These are phyloP conservation scores for Anableps anableps DNA, from an alignment of 2,797 vertebrate species.

Conservation along the genomic window DNA sequence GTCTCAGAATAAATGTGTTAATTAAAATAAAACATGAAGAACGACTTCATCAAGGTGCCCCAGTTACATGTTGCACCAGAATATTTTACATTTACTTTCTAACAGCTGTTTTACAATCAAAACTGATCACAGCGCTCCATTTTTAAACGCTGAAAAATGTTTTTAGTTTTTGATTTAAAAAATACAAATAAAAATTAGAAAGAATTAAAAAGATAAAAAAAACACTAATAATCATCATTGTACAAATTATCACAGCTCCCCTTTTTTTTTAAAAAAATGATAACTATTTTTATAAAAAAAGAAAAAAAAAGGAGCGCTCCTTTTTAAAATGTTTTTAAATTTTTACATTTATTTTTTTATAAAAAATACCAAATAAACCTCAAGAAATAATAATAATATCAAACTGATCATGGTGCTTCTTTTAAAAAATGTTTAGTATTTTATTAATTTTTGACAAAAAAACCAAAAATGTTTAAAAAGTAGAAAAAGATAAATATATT, in stretches of 20 bases:
- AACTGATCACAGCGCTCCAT: background rate
- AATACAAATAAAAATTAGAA: background rate
- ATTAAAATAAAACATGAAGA: background rate
- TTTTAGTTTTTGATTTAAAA: background rate
- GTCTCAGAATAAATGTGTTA: background rate
- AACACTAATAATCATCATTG: too few relatives aligned
- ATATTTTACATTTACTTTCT: background rate
- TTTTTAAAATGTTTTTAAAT: too few relatives aligned
- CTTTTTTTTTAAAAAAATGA: background rate
- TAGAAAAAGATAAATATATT: too few relatives aligned
- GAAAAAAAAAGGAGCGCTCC: too few relatives aligned
- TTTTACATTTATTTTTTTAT: too few relatives aligned
- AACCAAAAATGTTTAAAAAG: background rate
- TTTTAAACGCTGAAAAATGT: background rate
- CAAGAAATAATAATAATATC: too few relatives aligned
- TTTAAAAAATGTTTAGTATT: background rate
- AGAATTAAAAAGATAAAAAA: too few relatives aligned
- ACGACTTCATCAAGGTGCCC: too few relatives aligned
- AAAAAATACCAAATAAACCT: too few relatives aligned
- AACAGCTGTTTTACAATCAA: background rate
- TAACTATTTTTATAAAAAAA: too few relatives aligned
- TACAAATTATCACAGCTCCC: background rate
- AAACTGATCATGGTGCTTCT: too few relatives aligned
- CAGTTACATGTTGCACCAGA: background rate
- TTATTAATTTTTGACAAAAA: background rate